phyloP scores from a whole-genome alignment of 2,797 vertebrate genomes.

The Cottoperca gobio region DNA sequence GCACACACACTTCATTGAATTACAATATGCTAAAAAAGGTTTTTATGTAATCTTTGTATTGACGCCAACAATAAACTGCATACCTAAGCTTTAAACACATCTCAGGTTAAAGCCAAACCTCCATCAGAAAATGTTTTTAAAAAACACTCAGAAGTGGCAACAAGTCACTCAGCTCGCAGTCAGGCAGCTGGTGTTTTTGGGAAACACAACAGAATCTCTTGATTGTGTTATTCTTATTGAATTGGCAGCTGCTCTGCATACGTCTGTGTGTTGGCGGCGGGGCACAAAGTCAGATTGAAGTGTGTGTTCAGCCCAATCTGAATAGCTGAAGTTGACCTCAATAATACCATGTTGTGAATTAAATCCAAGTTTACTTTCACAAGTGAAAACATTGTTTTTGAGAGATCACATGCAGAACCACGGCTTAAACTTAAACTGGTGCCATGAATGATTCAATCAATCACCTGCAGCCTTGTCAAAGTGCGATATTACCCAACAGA shows the following conservation, averaged over 20 bases:
- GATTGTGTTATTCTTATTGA: constrained; percentile 29
- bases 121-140: too few relatives aligned
- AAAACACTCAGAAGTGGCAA: too few relatives aligned
- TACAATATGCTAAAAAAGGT: too few relatives aligned
- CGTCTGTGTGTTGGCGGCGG: constrained; percentile 4
- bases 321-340: neutral
- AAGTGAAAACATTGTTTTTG: neutral
- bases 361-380: neutral
- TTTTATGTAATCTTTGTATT: too few relatives aligned
- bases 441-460: constrained; percentile 26
- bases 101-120: too few relatives aligned
- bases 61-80: too few relatives aligned
- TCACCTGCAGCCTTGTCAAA: neutral
- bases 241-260: constrained; percentile 34
- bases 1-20: too few relatives aligned
- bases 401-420: neutral
- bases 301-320: neutral
- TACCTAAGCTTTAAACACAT: too few relatives aligned
- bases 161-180: too few relatives aligned
- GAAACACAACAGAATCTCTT: constrained; percentile 12
- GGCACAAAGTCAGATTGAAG: constrained; percentile 6
- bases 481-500: neutral
- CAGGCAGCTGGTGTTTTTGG: constrained; percentile 35
- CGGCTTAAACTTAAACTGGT: neutral
- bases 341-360: neutral